phyloP scores from a whole-genome alignment of 2,113 vertebrate genomes.

The Petroica traversi region DNA sequence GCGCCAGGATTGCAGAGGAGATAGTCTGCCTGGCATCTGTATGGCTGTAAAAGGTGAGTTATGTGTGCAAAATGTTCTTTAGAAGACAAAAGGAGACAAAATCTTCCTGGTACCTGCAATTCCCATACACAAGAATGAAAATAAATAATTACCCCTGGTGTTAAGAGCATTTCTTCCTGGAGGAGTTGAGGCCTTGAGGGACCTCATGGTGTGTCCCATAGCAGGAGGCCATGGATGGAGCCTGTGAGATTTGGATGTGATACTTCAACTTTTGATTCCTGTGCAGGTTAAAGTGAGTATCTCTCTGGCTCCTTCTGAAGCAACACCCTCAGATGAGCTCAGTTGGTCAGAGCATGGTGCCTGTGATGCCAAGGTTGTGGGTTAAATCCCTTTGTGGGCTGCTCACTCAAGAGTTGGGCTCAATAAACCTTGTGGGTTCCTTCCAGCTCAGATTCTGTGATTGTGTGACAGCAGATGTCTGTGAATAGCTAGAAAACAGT shows the following conservation, averaged over 20 bases:
- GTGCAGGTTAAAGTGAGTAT: background rate
- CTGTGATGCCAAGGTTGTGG: background rate
- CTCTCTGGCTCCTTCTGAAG: background rate
- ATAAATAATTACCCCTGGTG: background rate
- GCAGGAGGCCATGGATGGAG: background rate
- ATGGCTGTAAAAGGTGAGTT: background rate
- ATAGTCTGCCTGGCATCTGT: background rate
- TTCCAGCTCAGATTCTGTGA: background rate
- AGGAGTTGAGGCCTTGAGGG: background rate
- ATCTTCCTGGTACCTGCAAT: background rate
- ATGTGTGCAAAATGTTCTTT: background rate
- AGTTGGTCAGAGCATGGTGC: background rate
- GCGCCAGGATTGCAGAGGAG: background rate
- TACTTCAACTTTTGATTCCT: background rate
- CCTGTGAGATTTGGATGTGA: background rate
- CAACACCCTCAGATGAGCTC: background rate
- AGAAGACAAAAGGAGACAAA: background rate
- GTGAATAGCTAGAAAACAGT: background rate
- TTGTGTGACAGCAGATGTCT: background rate
- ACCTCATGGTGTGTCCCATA: background rate
- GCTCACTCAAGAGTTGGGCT: background rate
- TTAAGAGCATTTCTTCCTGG: background rate
- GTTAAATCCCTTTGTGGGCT: background rate
- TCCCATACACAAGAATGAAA: background rate
- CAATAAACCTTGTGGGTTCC: background rate